These are phyloP conservation scores for Polydrusus tereticollis DNA, from an alignment of 2,888 invertebrate genomes.

Conservation along the genomic window DNA sequence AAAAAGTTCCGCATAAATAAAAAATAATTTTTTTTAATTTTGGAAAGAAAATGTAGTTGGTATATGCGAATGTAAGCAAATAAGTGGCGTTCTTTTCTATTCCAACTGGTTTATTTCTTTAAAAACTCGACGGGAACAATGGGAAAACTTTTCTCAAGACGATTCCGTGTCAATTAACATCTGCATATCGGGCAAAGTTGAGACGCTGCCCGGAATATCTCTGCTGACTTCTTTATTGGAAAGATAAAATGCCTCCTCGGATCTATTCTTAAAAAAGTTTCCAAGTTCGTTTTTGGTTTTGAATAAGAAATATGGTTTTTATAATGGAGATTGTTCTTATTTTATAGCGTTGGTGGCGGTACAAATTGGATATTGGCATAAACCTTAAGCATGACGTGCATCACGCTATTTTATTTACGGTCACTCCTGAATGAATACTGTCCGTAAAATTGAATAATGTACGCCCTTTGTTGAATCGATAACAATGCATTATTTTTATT, in stretches of 20 bases:
- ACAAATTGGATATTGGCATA: too few species aligned
- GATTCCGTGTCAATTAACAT: not conserved
- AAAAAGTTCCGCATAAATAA: too few species aligned
- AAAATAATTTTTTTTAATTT: too few species aligned
- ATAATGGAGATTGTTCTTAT: not conserved
- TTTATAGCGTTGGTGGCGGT: too few species aligned
- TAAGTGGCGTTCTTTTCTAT: not conserved
- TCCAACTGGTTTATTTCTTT: not conserved
- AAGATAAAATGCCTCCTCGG: not conserved
- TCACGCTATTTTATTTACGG: too few species aligned
- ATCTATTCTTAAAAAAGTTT: not conserved
- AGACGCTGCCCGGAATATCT: not conserved
- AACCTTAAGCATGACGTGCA: too few species aligned
- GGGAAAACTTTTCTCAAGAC: not conserved
- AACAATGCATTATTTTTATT: too few species aligned
- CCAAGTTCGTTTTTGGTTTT: not conserved
- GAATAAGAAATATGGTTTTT: not conserved
- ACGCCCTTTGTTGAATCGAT: too few species aligned
- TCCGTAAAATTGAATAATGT: too few species aligned
- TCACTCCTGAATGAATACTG: too few species aligned
- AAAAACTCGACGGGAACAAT: not conserved
- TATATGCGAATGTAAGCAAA: too few species aligned
- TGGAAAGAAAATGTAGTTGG: too few species aligned
- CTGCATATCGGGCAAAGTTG: constrained; percentile 13
- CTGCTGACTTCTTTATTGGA: not conserved